A percentile compares a stretch with the other conserved stretches of the same genome.
Conservation (phyloP, 2,888 invertebrate species). For the Mamestra brassicae region DNA sequence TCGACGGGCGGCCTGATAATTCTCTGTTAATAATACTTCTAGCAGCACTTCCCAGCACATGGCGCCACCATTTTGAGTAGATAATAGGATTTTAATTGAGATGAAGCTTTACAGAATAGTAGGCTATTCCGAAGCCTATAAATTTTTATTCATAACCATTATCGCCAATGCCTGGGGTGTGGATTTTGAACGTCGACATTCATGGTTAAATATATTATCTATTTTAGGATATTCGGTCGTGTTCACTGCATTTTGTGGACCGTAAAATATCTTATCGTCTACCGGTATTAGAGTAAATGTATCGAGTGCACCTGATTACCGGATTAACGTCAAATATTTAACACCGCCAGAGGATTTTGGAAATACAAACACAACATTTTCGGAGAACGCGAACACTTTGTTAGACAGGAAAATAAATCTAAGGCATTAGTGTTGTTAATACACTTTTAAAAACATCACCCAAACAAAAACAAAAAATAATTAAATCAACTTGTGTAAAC, state of each 20-base stretch:
- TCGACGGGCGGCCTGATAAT: slow-evolving; percentile 70
- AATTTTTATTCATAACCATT: slow-evolving; percentile 85
- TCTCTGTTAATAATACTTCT: slow-evolving; percentile 78
- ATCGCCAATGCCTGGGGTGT: slow-evolving; percentile 70
- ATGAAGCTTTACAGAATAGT: slow-evolving; percentile 84
- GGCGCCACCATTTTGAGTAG: slow-evolving; percentile 80
- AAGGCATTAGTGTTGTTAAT: too few species aligned
- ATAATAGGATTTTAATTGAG: slow-evolving; percentile 87
- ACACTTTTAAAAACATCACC: background rate
- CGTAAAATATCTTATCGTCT: slow-evolving; percentile 51
- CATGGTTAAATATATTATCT: slow-evolving; percentile 59
- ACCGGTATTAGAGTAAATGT: slow-evolving; percentile 48
- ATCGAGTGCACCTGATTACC: slow-evolving; percentile 33
- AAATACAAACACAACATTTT: background rate
- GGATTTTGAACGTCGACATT: slow-evolving; percentile 64
- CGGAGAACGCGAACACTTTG: background rate
- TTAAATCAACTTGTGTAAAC: too few species aligned
- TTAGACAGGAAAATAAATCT: background rate
- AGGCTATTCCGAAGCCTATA: slow-evolving; percentile 80
- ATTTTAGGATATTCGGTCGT: slow-evolving; percentile 50
- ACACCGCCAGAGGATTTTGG: background rate
- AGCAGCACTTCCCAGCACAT: slow-evolving; percentile 76
- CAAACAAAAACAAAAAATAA: background rate
- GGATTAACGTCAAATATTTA: slow-evolving; percentile 8
- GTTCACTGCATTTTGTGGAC: slow-evolving; percentile 47